Base-by-base conservation (phyloP, 1,140 invertebrate genomes). In the Cherax destructor region DNA sequence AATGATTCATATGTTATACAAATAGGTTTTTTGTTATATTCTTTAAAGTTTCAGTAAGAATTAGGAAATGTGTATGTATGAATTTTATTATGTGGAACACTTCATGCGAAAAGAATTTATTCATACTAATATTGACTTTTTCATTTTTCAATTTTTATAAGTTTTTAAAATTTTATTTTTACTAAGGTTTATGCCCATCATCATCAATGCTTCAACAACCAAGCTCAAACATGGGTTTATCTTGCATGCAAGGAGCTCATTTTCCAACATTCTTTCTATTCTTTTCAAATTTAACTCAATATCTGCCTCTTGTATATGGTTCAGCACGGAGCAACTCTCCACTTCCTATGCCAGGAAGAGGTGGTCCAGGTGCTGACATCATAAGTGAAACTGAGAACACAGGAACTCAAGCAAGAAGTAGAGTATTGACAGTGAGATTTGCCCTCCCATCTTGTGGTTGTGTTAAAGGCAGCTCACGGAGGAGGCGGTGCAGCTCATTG, bases 291-390 rank as follows among this genome's bases (percentile, higher is more conserved):
- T 10, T 56, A 56, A 24, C 69, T 21, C 69, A 74, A 74, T 74
- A 30, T 52, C 56, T 52, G 76, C 59, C 74, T 50, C 74, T 79
- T 41, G 59, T 89, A 24, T 76, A 50, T 81, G 52, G 61, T 74
- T 72, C 83, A 91, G 88, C 88, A 86, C 90, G 90, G n/a, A 91
- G 90, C 90, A 91, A 81, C 84, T 91, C 90, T 56, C 90, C 90
- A 41, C 90, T 91, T 30, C 90, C 90, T 59, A 41, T 91, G 77
- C 72, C 90, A 61, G 90, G 90, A 47, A 69, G 84, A 56, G 78
- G 85, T 24, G 79, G 52, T 1, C 77, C 83, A 52, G 84, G 83
- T 86, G 76, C 77, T 69, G 90, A 91, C 65, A 83, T 89, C 65
- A 49, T 74, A 56, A 80, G 47, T 80, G 90, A 79, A 30, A 72